Evolutionary conservation across 2,113 vertebrate genomes (phyloP).

Genomic region (Megaceryle torquata): DNA sequence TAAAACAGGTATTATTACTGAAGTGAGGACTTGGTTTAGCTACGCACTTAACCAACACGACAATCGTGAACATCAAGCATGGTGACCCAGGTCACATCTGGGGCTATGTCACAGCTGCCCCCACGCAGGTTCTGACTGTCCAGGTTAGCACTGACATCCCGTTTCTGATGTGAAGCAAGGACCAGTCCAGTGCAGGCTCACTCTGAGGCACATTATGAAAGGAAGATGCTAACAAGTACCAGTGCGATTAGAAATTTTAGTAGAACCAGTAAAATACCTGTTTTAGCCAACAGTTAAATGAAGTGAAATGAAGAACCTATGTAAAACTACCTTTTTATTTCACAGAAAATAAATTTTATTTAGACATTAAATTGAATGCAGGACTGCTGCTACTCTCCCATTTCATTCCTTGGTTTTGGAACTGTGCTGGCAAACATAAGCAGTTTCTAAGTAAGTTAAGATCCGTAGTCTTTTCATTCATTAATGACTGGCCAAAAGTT

Average conservation of each 20-base stretch:
- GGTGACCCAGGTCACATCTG: neutral
- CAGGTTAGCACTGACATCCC: neutral
- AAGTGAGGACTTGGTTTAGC: neutral
- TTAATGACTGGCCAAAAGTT: neutral
- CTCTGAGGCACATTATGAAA: neutral
- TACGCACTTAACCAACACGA: neutral
- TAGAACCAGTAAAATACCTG: constrained; percentile 72
- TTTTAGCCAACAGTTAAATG: constrained; percentile 68
- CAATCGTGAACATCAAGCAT: rapidly evolving
- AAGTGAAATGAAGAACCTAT: neutral
- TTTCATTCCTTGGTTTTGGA: constrained; percentile 70
- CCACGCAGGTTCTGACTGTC: neutral
- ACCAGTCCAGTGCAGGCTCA: neutral
- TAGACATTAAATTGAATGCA: constrained; percentile 12
- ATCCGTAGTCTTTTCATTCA: neutral
- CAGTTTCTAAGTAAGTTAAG: neutral
- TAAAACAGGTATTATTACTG: constrained; percentile 76
- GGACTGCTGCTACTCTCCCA: constrained; percentile 28
- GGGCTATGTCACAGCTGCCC: neutral
- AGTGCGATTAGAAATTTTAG: constrained; percentile 10
- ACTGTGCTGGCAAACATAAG: neutral
- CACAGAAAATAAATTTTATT: neutral
- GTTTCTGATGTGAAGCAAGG: neutral
- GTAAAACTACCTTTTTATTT: neutral
- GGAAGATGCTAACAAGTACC: neutral